These are phyloP conservation scores for Oligia latruncula DNA, from an alignment of 2,888 invertebrate species.

Conservation along the genomic window DNA sequence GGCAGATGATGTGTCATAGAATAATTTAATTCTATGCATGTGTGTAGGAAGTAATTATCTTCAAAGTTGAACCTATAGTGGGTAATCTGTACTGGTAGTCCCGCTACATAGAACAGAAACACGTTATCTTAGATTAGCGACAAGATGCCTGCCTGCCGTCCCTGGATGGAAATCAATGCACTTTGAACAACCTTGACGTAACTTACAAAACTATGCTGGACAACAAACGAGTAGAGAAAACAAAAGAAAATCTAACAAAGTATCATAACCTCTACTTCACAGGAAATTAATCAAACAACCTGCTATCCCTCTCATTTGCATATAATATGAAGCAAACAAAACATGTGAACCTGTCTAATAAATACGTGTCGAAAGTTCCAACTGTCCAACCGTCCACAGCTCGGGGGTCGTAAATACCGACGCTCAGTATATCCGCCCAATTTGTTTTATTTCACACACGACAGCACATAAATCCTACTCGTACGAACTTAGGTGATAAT, in stretches of 20 bases:
- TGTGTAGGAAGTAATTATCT: constrained; percentile 28
- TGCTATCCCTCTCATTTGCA: constrained; percentile 51
- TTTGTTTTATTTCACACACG: constrained; percentile 63
- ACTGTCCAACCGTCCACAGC: constrained; percentile 25
- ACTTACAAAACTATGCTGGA: background rate
- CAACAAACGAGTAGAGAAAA: constrained; percentile 1
- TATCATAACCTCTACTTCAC: background rate
- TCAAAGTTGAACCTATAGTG: background rate
- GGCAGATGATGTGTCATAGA: background rate
- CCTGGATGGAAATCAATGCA: background rate
- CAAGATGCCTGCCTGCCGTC: background rate
- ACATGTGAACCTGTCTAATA: constrained; percentile 47
- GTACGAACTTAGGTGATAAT: constrained; percentile 8
- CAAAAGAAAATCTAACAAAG: background rate
- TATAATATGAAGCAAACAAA: constrained; percentile 45
- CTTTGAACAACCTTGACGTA: background rate
- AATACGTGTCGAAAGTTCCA: constrained; percentile 53
- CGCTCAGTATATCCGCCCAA: constrained; percentile 50
- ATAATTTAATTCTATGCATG: background rate
- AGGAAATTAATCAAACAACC: constrained; percentile 27
- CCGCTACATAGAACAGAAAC: constrained; percentile 22
- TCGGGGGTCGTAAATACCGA: constrained; percentile 53
- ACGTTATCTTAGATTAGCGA: background rate
- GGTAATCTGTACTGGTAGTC: constrained; percentile 8
- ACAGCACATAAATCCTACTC: constrained; percentile 37